phyloP scores from a whole-genome alignment of 2,797 vertebrate genomes.

The Leptoclinus maculatus region DNA sequence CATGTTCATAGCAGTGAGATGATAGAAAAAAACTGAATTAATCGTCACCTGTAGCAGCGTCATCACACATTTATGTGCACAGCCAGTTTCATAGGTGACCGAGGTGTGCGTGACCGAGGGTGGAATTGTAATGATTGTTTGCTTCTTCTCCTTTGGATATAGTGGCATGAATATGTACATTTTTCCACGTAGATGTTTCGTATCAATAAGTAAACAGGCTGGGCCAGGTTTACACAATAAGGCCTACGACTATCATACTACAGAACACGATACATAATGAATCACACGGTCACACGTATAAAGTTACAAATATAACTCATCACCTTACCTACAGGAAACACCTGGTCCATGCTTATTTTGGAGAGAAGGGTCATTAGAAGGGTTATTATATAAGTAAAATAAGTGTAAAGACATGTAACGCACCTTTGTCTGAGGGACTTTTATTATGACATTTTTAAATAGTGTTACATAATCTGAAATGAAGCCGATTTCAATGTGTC shows the following conservation, averaged over 20 bases:
- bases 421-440: not conserved
- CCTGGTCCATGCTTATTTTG: not conserved
- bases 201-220: slow-evolving; percentile 25
- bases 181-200: slow-evolving; percentile 13
- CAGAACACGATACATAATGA: not conserved
- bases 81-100: not conserved
- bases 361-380: not conserved
- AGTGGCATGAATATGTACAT: slow-evolving; percentile 11
- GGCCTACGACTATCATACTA: slow-evolving; percentile 5
- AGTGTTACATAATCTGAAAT: not conserved
- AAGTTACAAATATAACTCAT: not conserved
- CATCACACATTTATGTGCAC: slow-evolving; percentile 14
- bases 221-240: not conserved
- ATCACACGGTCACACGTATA: slow-evolving; percentile 4
- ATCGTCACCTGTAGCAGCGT: slow-evolving; percentile 6
- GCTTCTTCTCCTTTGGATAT: slow-evolving; percentile 2
- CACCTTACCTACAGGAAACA: not conserved
- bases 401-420: not conserved
- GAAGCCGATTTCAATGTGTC: not conserved
- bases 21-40: not conserved
- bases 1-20: not conserved
- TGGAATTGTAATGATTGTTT: slow-evolving; percentile 2
- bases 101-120: not conserved
- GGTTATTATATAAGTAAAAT: not conserved
- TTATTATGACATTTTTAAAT: slow-evolving; percentile 11